Conservation (phyloP, 2,113 vertebrate genomes). For the Protobothrops mucrosquamatus region DNA sequence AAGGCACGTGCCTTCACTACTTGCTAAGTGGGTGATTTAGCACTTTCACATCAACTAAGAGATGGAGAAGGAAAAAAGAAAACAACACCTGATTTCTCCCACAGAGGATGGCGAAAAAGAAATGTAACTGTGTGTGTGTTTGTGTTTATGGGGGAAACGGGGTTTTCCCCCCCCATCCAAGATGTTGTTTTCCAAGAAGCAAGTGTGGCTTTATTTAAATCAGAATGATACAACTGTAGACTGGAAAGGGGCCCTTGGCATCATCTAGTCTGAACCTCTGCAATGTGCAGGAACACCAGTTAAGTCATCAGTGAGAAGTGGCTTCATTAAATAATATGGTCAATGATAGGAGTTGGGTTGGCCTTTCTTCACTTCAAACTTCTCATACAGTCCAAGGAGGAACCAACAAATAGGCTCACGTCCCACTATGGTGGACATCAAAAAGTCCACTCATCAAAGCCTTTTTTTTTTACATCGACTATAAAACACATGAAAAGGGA, state of each 20-base stretch:
- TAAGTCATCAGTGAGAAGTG: neutral
- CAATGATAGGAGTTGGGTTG: neutral
- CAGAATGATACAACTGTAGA: neutral
- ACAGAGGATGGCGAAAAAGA: neutral
- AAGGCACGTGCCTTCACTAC: neutral
- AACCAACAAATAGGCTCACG: neutral
- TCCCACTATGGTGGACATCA: neutral
- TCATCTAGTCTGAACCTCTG: neutral
- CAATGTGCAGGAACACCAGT: neutral
- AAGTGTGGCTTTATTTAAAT: neutral
- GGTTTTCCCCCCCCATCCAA: neutral
- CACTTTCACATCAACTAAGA: neutral
- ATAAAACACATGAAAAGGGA: neutral
- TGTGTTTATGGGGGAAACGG: neutral
- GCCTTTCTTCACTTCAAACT: neutral
- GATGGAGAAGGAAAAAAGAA: neutral
- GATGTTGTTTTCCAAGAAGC: neutral
- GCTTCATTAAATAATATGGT: neutral
- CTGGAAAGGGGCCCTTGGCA: neutral
- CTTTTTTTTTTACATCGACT: too few relatives aligned
- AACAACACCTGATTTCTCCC: neutral
- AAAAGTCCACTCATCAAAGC: neutral
- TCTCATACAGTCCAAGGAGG: neutral
- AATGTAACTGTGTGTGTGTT: neutral
- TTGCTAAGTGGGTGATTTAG: constrained; percentile 9